Evolutionary conservation across 2,888 invertebrate species (phyloP), one percentile per base, ranked within the genome.

Genomic region (Ommatoiulus sabulosus): DNA sequence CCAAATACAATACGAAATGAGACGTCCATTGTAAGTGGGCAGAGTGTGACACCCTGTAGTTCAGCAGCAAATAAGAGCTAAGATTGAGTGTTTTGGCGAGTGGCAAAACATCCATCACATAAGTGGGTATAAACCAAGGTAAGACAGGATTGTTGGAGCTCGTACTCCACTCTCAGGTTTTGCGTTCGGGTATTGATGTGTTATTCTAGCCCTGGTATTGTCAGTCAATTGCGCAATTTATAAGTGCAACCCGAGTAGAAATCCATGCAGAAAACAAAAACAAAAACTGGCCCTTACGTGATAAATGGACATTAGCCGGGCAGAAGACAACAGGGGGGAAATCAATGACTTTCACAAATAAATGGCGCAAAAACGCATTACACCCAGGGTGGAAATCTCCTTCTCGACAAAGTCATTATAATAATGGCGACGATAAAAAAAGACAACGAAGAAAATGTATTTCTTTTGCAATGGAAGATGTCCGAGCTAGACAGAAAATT

Each of bases 281-380:
- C 80, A 35, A 80, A 80, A 80, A 80, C 24, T 35, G 10, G 35
- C 10, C 10, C 12, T 80, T 12, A 1, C 6, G 12, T 80, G 80
- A 80, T 80, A 12, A 80, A 80, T 80, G 80, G 80, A 80, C 80
- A 80, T 80, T 24, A 80, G 80, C 20, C 4, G 8, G 2, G 12
- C 24, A 24, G 24, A 80, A 7, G 35, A 80, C 80, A 72, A 72
- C 72, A 5, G 72, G 72, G 7, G 15, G 20, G 24, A 72, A 80
- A 80, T 80, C 80, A 80, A 80, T 80, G 80, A 80, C 80, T 80
- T 80, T 80, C 4, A 80, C 80, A 80, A 80, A 80, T 35, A 80
- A 80, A 80, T 80, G 24, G 20, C 35, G 35, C 80, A 80, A 80
- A 63, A 80, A 80, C 80, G 7, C 80, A 80, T 80, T 80, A 80